These are phyloP conservation scores for Cheilosia pagana DNA, from an alignment of 2,888 invertebrate genomes.

Conservation along the genomic window DNA sequence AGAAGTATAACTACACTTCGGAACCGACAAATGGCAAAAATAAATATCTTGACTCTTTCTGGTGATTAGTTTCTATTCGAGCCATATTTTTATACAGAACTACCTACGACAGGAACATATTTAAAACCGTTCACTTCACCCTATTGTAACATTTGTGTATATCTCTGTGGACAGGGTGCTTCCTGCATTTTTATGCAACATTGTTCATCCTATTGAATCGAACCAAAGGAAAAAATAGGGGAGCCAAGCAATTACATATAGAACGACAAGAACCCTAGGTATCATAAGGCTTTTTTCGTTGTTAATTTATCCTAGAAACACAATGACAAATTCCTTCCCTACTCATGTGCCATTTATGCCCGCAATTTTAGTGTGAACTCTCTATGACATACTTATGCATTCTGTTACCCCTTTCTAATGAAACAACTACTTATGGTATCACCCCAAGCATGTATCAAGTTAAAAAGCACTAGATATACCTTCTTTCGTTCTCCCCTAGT, in stretches of 20 bases:
- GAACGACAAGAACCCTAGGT: conserved; percentile 34
- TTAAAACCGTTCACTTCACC: background rate
- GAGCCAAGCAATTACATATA: conserved; percentile 23
- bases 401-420: conserved; percentile 48
- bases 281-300: background rate
- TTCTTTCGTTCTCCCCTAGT: conserved; percentile 24
- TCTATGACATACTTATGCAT: conserved; percentile 64
- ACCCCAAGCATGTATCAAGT: conserved; percentile 64
- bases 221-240: conserved; percentile 13
- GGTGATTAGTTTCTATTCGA: too few relatives aligned
- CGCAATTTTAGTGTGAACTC: conserved; percentile 64
- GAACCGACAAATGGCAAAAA: too few relatives aligned
- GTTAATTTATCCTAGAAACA: conserved; percentile 49
- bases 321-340: conserved; percentile 38
- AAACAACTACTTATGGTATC: conserved; percentile 67
- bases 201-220: conserved; percentile 6
- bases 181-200: conserved; percentile 10
- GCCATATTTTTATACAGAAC: too few relatives aligned
- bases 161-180: background rate
- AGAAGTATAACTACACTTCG: too few relatives aligned
- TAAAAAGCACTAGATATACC: conserved; percentile 21
- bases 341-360: conserved; percentile 23
- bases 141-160: background rate
- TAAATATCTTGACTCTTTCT: too few relatives aligned
- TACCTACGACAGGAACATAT: background rate